Conservation (phyloP, 2,113 vertebrate species). For the Tyto alba region DNA sequence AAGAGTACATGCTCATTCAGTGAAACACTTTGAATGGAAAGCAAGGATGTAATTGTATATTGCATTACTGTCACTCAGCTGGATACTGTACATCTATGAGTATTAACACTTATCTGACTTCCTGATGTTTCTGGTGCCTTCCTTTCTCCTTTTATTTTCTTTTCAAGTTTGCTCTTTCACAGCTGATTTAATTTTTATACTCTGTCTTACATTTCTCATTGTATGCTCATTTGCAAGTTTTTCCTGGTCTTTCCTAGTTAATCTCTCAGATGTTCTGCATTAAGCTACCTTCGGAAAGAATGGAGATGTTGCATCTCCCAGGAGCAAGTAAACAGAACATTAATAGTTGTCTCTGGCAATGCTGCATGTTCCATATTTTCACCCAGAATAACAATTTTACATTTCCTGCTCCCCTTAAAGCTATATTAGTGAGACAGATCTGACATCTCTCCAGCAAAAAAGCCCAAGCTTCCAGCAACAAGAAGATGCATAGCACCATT, state of each 20-base stretch:
- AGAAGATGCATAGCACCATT: not conserved
- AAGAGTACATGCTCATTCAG: not conserved
- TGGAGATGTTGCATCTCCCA: not conserved
- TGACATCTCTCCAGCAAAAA: not conserved
- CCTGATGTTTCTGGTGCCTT: not conserved
- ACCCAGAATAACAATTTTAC: slow-evolving; percentile 5
- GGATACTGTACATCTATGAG: not conserved
- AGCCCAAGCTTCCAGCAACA: not conserved
- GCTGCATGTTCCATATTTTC: slow-evolving; percentile 14
- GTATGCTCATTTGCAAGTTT: not conserved
- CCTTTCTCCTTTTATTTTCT: not conserved
- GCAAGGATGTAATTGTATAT: not conserved
- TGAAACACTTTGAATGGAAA: not conserved
- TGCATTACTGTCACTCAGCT: not conserved
- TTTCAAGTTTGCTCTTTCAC: not conserved
- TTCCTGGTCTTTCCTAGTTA: not conserved
- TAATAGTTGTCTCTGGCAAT: not conserved
- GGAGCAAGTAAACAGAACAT: not conserved
- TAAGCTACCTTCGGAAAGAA: not conserved
- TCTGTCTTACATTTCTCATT: not conserved
- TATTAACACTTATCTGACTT: not conserved
- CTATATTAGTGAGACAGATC: not conserved
- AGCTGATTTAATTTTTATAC: not conserved
- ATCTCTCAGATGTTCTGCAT: not conserved
- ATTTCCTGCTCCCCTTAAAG: not conserved